A percentile compares a stretch with the other conserved stretches of the same genome.
phyloP scores from a whole-genome alignment of 2,113 vertebrate genomes.

The Hippolais icterina region DNA sequence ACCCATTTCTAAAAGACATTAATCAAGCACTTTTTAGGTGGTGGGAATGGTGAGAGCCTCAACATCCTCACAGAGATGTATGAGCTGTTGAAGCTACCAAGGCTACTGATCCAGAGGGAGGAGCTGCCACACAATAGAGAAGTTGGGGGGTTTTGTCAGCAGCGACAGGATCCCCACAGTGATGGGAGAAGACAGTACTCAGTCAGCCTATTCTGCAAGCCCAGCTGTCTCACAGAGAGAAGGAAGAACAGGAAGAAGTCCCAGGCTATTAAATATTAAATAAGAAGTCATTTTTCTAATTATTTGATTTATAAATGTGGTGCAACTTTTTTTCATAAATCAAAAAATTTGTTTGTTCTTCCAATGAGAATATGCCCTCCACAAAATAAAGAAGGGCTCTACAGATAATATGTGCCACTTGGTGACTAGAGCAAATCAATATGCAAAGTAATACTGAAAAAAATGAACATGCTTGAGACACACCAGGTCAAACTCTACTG shows the following conservation, averaged over 20 bases:
- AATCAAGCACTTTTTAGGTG: neutral
- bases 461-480: neutral
- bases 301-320: neutral
- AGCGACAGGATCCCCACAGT: neutral
- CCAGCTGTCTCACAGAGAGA: neutral
- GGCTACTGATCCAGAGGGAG: neutral
- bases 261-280: neutral
- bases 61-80: neutral
- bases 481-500: neutral
- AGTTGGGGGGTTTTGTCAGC: neutral
- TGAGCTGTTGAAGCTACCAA: rapidly evolving
- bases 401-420: neutral
- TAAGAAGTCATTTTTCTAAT: neutral
- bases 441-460: neutral
- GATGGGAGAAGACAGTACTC: neutral
- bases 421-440: neutral
- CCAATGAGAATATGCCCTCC: neutral
- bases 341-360: neutral
- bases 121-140: neutral
- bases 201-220: neutral
- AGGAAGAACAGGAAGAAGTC: neutral
- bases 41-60: neutral
- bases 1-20: neutral
- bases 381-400: neutral
- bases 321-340: neutral